Evolutionary conservation across 2,797 vertebrate genomes (phyloP).

Genomic region (Champsocephalus esox): DNA sequence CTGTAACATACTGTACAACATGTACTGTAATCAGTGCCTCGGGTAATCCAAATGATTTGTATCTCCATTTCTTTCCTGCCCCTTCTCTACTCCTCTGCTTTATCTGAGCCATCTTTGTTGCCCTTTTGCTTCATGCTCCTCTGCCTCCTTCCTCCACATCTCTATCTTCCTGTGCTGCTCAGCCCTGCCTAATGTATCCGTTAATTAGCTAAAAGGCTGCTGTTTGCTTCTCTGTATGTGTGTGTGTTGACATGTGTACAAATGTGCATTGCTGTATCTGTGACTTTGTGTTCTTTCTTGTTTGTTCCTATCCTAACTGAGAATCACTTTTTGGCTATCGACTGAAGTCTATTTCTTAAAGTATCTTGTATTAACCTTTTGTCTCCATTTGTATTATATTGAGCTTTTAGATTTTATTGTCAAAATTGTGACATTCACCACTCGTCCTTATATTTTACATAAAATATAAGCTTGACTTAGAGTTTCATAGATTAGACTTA

Average conservation of each 20-base stretch:
- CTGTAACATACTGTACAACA: constrained; percentile 27
- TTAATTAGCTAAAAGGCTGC: constrained; percentile 62
- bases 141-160: constrained; percentile 44
- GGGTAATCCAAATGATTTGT: constrained; percentile 49
- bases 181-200: constrained; percentile 46
- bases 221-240: constrained; percentile 18
- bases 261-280: constrained; percentile 13
- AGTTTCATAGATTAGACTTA: neutral
- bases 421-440: neutral
- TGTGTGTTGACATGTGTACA: constrained; percentile 8
- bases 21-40: constrained; percentile 26
- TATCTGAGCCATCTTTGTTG: constrained; percentile 53
- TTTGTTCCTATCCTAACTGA: neutral
- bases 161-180: constrained; percentile 47
- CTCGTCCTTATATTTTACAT: constrained; percentile 1
- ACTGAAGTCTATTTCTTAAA: neutral
- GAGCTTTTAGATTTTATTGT: neutral
- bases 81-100: constrained; percentile 30
- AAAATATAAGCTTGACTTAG: too few species aligned
- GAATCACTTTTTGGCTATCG: neutral
- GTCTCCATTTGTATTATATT: constrained; percentile 1
- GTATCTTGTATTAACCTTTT: neutral
- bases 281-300: constrained; percentile 6
- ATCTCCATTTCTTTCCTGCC: constrained; percentile 21
- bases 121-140: constrained; percentile 55